Evolutionary conservation across 2,797 vertebrate genomes (phyloP), one percentile per base, ranked within the genome.

Genomic region (Danionella dracula): DNA sequence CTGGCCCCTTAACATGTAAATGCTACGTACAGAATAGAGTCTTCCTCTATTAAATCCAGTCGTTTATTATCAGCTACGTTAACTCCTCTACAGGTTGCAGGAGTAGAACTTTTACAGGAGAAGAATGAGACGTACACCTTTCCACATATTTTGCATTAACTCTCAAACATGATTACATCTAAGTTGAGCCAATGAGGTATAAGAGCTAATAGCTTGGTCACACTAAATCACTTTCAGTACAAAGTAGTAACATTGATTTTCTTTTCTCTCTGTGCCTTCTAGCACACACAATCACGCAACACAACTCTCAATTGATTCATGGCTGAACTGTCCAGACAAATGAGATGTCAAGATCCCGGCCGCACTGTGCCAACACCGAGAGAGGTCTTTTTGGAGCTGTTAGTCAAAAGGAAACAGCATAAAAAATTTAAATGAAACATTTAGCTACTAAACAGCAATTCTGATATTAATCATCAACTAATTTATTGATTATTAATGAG

Each of bases 1-100:
- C 50, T 66, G 67, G 46, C 60, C 56, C 57, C 38, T 64, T 20
- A 34, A 13, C 32, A 65, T 34, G 53, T 38, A 57, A 27, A 66
- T 57, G 64, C 64, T 56, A 66, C 53, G 12, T 21, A 57, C 11
- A 8, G 4, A 17, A 37, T 13, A 38, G 27, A 38, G 31, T 46
- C n/a, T n/a, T n/a, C n/a, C n/a, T n/a, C n/a, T n/a, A n/a, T n/a
- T 15, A 46, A 56, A 38, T 55, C 23, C 50, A 46, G 40, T 16
- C 4, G 23, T 32, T 63, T 53, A 65, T 48, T 48, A 48, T 21
- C 45, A 56, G 29, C 16, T 48, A 56, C 13, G 53, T 51, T 56
- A 66, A 51, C 32, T 55, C 31, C 38, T 54, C 19, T 21, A 11
- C 21, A 23, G n/a, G 12, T 27, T 13, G 29, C 34, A 50, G 21